These are phyloP conservation scores for Myopa testacea DNA, from an alignment of 2,888 invertebrate genomes.

Conservation along the genomic window DNA sequence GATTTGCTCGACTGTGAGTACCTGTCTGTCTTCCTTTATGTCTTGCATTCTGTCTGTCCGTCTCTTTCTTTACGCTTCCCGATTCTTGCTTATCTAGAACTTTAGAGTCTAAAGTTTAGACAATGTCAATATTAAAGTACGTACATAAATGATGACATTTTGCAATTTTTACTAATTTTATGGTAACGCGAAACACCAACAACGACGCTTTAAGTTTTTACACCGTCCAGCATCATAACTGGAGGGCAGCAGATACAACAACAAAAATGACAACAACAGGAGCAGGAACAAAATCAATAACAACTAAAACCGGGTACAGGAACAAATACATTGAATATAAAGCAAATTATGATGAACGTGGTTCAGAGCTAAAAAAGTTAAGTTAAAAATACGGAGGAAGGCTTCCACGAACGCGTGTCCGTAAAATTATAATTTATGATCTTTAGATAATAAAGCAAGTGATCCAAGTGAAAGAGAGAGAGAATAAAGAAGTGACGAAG, in stretches of 20 bases:
- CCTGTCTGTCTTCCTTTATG: too few species aligned
- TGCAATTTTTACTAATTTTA: constrained; percentile 30
- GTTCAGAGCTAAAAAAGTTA: not conserved
- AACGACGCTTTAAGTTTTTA: constrained; percentile 20
- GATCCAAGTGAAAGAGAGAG: not conserved
- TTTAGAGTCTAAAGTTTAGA: too few species aligned
- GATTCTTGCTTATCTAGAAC: not conserved
- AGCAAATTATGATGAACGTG: constrained; percentile 23
- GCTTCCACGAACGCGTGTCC: constrained; percentile 38
- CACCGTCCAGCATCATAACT: not conserved
- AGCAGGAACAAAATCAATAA: not conserved
- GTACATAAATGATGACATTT: constrained; percentile 32
- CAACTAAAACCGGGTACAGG: not conserved
- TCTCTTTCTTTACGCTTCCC: not conserved
- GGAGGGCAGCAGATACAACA: not conserved
- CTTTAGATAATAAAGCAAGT: not conserved
- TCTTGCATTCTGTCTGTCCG: too few species aligned
- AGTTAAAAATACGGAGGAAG: not conserved
- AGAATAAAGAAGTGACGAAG: not conserved
- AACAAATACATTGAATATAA: not conserved
- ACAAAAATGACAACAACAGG: not conserved
- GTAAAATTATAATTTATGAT: constrained; percentile 49
- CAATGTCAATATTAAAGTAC: constrained; percentile 25
- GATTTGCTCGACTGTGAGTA: too few species aligned
- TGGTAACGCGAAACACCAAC: not conserved